Evolutionary conservation across 2,113 vertebrate species (phyloP).

Genomic region (Origma solitaria): DNA sequence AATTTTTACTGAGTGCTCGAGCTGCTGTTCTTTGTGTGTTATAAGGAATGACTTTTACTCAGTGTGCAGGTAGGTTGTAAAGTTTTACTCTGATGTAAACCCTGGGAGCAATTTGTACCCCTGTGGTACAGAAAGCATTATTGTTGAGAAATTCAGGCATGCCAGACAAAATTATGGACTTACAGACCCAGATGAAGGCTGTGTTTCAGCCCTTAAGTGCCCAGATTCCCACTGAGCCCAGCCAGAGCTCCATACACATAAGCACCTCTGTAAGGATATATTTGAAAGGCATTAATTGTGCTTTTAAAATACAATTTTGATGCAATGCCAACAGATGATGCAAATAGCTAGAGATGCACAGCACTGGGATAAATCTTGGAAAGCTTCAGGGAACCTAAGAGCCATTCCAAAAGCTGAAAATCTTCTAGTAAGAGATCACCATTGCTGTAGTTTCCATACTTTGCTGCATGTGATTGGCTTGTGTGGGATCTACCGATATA

Average conservation of each 20-base stretch:
- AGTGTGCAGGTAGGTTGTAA: neutral
- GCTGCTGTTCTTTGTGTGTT: neutral
- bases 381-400: neutral
- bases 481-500: neutral
- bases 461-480: constrained; percentile 1
- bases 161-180: neutral
- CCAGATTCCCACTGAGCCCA: neutral
- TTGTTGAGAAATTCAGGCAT: neutral
- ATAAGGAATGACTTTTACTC: neutral
- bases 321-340: neutral
- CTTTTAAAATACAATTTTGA: neutral
- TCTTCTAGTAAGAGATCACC: neutral
- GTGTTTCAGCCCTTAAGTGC: neutral
- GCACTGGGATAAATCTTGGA: neutral
- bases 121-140: neutral
- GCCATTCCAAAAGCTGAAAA: neutral
- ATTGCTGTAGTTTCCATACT: neutral
- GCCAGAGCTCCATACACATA: neutral
- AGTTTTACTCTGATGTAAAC: neutral
- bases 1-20: neutral
- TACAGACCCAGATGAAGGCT: neutral
- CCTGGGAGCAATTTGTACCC: neutral
- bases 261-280: neutral
- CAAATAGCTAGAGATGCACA: neutral
- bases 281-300: neutral